Base-by-base conservation (phyloP, 1,140 invertebrate genomes). In the Nasonia vitripennis region DNA sequence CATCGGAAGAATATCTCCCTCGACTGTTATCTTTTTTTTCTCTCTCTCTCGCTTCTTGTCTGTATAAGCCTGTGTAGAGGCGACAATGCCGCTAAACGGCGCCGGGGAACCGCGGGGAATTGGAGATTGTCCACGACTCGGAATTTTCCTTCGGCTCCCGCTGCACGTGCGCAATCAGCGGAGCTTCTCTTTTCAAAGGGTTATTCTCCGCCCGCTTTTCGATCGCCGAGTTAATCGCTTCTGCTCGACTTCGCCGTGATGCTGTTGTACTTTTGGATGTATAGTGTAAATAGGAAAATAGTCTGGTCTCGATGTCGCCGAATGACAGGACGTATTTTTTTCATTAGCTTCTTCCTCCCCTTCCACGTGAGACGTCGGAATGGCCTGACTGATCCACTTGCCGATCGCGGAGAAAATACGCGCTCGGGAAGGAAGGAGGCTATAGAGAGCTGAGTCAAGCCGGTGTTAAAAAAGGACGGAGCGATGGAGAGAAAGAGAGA, bases 71-170 rank as follows among this genome's bases (percentile, higher is more conserved):
- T 5, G 34, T 37, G 5, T 10, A 45, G 41, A 9, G 87, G 87
- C 86, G 88, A 91, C 91, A 90, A 88, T 92, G 87, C 88, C 87
- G 90, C 90, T 92, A 91, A 92, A 91, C 88, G 90, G 88, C 89
- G 88, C 89, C 89, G 89, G n/a, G 41, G n/a, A 84, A 77, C 55
- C 73, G 31, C 73, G 73, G 70, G 23, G 34, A 62, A 67, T 83
- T 78, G 11, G 68, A 81, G 23, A 71, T 70, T 51, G 68, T 71
- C 2, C 12, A 68, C 17, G 12, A 51, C 67, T 71, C 9, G 34
- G 67, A 70, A 31, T 68, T 81, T 71, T 55, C 67, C 27, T 45
- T 45, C 41, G 41, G 6, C 0, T 9, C 41, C 41, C 9, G 41
- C 6, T 27, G 7, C 14, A 17, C 23, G 41, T 67, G 31, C 5